phyloP scores from a whole-genome alignment of 35 echinoderm and acorn worm species.

The Anneissia japonica region DNA sequence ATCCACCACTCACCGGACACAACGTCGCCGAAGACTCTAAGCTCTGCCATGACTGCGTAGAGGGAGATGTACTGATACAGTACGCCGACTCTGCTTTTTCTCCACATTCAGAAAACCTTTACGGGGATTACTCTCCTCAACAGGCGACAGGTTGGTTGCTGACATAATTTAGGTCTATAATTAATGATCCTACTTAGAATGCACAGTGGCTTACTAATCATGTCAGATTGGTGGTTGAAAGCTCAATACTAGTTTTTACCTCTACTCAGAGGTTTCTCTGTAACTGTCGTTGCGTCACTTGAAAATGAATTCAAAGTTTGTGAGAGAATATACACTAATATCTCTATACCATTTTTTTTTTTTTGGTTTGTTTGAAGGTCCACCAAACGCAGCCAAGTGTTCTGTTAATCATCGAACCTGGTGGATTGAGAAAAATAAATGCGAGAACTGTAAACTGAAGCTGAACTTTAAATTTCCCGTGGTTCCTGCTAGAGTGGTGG shows the following conservation, averaged over 20 bases:
- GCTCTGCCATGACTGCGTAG: slow-evolving; percentile 16
- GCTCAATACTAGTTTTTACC: no score
- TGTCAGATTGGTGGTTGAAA: no score
- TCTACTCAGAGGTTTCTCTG: no score
- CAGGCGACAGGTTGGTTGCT: slow-evolving; percentile 56
- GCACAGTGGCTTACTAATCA: no score
- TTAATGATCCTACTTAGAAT: no score
- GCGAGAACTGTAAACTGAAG: slow-evolving; percentile 52
- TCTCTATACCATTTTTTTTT: no score
- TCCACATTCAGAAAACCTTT: neutral
- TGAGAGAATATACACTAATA: no score
- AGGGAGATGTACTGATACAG: slow-evolving; percentile 33
- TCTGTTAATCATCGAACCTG: slow-evolving; percentile 19
- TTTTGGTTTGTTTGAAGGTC: no score
- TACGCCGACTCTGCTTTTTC: slow-evolving; percentile 58
- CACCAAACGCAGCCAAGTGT: slow-evolving; percentile 69
- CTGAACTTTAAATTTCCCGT: slow-evolving; percentile 58
- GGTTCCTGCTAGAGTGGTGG: slow-evolving; percentile 26
- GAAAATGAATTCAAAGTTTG: no score
- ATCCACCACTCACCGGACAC: slow-evolving; percentile 43
- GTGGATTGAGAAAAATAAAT: neutral
- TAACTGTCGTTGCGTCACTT: no score
- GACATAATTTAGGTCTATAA: neutral
- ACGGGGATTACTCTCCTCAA: neutral
- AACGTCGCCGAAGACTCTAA: neutral